Conservation (phyloP, 1,140 invertebrate genomes). For the Phymorhynchus buccinoides region DNA sequence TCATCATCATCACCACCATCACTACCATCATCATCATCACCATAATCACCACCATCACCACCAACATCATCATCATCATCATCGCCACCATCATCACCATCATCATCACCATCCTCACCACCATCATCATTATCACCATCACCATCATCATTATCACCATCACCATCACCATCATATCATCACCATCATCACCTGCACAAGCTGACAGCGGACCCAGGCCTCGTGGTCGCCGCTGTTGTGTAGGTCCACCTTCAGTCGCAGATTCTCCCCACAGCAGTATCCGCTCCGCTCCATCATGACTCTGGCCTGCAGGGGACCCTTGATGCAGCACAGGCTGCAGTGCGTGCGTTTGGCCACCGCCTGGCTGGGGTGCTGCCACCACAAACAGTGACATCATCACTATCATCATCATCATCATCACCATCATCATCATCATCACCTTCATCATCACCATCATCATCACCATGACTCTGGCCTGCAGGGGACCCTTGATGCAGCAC, state of each 20-base stretch:
- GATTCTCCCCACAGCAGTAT: conserved; percentile 86
- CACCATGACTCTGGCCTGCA: conserved; percentile 79
- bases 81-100: conserved; percentile 57
- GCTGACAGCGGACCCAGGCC: conserved; percentile 80
- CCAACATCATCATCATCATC: background rate
- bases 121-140: no score
- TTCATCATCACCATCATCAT: no score
- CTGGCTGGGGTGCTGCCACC: conserved; percentile 82
- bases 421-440: no score
- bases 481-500: conserved; percentile 83
- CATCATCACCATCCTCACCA: background rate
- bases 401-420: no score
- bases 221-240: conserved; percentile 86
- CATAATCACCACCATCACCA: no score
- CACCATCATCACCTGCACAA: conserved; percentile 78
- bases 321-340: conserved; percentile 85
- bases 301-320: conserved; percentile 81
- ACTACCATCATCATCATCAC: no score
- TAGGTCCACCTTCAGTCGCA: conserved; percentile 83
- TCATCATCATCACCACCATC: background rate
- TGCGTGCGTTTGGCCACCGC: conserved; percentile 81
- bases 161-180: background rate
- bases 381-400: no score
- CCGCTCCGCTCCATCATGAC: conserved; percentile 83
- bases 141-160: no score